Evolutionary conservation across 2,888 invertebrate species (phyloP).

Genomic region (Theretra japonica): DNA sequence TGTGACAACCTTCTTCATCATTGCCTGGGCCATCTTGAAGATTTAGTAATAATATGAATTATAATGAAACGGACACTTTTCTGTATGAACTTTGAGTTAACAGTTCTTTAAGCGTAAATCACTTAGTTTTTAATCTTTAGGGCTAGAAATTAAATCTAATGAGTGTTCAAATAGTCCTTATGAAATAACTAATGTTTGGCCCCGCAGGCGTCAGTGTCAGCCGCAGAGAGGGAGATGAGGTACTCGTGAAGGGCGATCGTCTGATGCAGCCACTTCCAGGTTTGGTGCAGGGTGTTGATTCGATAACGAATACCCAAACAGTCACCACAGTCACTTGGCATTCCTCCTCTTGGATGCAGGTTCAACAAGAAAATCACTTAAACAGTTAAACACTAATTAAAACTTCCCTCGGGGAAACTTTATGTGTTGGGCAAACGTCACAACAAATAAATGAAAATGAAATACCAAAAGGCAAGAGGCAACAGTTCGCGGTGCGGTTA

Average conservation of each 20-base stretch:
- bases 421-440: conserved; percentile 14
- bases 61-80: conserved; percentile 74
- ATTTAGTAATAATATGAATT: conserved; percentile 42
- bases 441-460: conserved; percentile 34
- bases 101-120: conserved; percentile 68
- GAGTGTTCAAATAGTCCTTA: conserved; percentile 59
- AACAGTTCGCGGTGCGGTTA: conserved; percentile 61
- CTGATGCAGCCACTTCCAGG: conserved; percentile 98
- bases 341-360: conserved; percentile 84
- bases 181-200: conserved; percentile 61
- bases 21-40: conserved; percentile 76
- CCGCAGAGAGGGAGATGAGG: conserved; percentile 91
- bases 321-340: conserved; percentile 90
- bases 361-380: conserved; percentile 75
- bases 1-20: conserved; percentile 73
- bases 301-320: conserved; percentile 95
- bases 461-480: conserved; percentile 10
- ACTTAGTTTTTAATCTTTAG: conserved; percentile 42
- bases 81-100: conserved; percentile 74
- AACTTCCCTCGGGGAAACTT: conserved; percentile 7
- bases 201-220: conserved; percentile 86
- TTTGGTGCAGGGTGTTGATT: conserved; percentile 94
- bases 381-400: conserved; percentile 52
- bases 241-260: conserved; percentile 95
- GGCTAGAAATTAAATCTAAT: conserved; percentile 50